Percentiles rank a stretch among this genome's conserved stretches.
Conservation (phyloP, 2,888 invertebrate genomes). For the Eupithecia vulgata region DNA sequence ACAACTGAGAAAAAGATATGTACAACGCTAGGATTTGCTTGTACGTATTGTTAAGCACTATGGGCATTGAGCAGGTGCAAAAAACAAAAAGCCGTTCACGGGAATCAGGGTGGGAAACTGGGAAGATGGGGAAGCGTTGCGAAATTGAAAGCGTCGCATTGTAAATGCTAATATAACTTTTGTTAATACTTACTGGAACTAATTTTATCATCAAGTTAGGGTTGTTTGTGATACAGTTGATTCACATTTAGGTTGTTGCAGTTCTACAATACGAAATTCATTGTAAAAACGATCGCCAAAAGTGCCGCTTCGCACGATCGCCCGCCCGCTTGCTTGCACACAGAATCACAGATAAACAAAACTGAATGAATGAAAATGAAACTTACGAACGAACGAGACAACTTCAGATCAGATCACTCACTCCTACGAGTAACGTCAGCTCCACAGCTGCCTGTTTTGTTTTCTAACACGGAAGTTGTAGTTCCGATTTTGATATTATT, state of each 20-base stretch:
- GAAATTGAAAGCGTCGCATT: slow-evolving; percentile 30
- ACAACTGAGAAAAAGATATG: neutral
- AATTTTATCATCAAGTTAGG: slow-evolving; percentile 30
- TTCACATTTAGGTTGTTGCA: slow-evolving; percentile 10
- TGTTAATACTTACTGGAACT: slow-evolving; percentile 34
- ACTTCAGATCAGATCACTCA: slow-evolving; percentile 1
- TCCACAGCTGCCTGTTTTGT: neutral
- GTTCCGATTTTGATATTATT: neutral
- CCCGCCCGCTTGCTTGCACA: too few relatives aligned
- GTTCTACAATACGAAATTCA: neutral
- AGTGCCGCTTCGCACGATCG: slow-evolving; percentile 42
- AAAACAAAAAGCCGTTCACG: slow-evolving; percentile 33
- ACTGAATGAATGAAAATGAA: neutral
- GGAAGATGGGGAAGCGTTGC: slow-evolving; percentile 29
- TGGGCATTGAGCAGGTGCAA: slow-evolving; percentile 38
- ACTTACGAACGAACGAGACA: neutral
- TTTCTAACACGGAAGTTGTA: too few relatives aligned
- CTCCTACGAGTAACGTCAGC: too few relatives aligned
- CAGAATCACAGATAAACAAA: slow-evolving; percentile 19
- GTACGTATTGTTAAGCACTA: slow-evolving; percentile 7
- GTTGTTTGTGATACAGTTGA: slow-evolving; percentile 6
- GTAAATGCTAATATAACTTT: slow-evolving; percentile 1
- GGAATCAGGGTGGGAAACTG: slow-evolving; percentile 27
- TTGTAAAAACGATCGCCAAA: slow-evolving; percentile 8
- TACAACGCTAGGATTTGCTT: neutral